Conservation (phyloP, 2,888 invertebrate species). For the Lithophane semibrunnea region DNA sequence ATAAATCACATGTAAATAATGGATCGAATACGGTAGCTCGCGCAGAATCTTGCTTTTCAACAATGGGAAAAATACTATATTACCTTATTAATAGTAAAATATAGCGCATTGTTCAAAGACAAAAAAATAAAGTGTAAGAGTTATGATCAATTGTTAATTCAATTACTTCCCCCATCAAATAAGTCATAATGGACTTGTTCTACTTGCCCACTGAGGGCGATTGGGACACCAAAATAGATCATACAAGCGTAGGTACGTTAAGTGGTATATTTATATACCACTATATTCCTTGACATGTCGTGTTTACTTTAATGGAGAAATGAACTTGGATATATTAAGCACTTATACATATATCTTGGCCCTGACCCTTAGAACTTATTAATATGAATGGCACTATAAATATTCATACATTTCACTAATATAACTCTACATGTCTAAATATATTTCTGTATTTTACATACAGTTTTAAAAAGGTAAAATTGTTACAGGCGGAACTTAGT, state of each 20-base stretch:
- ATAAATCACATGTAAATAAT: slow-evolving; percentile 23
- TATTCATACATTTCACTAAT: slow-evolving; percentile 26
- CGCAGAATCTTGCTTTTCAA: slow-evolving; percentile 6
- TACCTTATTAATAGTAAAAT: slow-evolving; percentile 29
- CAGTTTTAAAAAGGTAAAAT: slow-evolving; percentile 11
- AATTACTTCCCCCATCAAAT: slow-evolving; percentile 60
- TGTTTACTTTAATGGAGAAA: slow-evolving; percentile 40
- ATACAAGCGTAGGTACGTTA: slow-evolving; percentile 32
- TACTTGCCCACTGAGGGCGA: slow-evolving; percentile 37
- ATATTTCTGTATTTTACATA: slow-evolving; percentile 8
- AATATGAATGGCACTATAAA: slow-evolving; percentile 37
- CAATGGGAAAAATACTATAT: slow-evolving; percentile 2
- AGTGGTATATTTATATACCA: slow-evolving; percentile 43
- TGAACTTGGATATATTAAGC: slow-evolving; percentile 37
- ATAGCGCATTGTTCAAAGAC: slow-evolving; percentile 31
- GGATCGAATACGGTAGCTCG: slow-evolving; percentile 10
- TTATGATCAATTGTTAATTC: slow-evolving; percentile 39
- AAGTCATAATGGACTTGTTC: slow-evolving; percentile 49
- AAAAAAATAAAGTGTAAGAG: slow-evolving; percentile 32
- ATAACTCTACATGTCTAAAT: background rate
- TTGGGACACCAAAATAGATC: slow-evolving; percentile 50
- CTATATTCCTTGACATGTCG: slow-evolving; percentile 19
- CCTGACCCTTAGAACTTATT: slow-evolving; percentile 37
- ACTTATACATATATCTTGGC: slow-evolving; percentile 16
- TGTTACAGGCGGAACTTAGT: background rate